Percentiles rank a stretch among this genome's conserved stretches.
These are phyloP conservation scores for Actinia tenebrosa DNA, from an alignment of 64 coral and sea anemone species.

Conservation along the genomic window DNA sequence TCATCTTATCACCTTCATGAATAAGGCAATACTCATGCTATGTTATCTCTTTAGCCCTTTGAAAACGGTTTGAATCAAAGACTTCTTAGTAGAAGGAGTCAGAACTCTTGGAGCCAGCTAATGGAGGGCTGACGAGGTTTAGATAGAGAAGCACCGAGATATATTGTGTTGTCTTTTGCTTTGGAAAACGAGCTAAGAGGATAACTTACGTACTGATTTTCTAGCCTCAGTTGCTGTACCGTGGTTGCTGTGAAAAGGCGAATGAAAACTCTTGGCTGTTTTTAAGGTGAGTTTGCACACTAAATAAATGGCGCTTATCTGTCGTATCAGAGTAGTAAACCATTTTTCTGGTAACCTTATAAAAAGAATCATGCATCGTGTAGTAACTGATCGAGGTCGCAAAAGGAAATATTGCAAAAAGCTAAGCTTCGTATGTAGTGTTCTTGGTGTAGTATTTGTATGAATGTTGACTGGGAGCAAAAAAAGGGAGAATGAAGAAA, in stretches of 20 bases:
- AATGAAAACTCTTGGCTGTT: background rate
- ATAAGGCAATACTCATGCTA: background rate
- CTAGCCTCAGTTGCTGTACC: background rate
- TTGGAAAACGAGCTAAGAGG: background rate
- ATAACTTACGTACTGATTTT: background rate
- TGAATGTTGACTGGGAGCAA: no score
- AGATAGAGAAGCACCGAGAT: background rate
- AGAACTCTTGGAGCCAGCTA: constrained; percentile 6
- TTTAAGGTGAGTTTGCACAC: background rate
- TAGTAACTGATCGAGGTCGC: no score
- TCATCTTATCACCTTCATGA: background rate
- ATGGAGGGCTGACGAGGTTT: background rate
- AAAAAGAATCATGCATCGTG: no score
- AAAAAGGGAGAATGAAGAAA: no score
- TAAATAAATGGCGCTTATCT: no score
- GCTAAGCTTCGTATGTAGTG: no score
- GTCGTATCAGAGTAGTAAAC: no score
- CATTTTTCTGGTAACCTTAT: no score
- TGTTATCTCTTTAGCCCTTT: background rate
- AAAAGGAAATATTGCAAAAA: no score
- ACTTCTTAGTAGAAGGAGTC: background rate
- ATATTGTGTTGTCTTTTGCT: background rate
- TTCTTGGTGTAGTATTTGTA: no score
- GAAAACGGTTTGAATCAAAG: constrained; percentile 9
- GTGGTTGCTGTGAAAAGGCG: background rate